Base-by-base conservation (phyloP, 2,797 vertebrate genomes). In the Pseudochirops cupreus region DNA sequence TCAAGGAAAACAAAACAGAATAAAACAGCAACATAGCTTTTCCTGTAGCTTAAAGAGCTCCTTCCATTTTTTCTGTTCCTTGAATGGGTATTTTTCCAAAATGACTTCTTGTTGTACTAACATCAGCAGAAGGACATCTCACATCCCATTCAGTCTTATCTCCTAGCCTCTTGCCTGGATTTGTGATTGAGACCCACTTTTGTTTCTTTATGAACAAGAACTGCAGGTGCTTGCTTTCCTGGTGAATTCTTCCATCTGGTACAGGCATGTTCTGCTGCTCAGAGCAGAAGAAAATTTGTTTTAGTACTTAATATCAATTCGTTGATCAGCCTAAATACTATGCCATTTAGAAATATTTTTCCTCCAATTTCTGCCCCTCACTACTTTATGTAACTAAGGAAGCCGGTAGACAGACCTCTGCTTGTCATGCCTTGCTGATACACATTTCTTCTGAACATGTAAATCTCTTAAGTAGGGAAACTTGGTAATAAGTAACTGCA, bases 381-480 rank as follows among this genome's bases (percentile, higher is more conserved):
- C n/a, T 39, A 18, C 46, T 10, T 39, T 82, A 39, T 46, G n/a
- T 82, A 39, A 82, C 62, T 74, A 74, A 33, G 33, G 5, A 67
- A 39, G 33, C 33, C 7, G 33, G 62, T 74, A 74, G 33, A 39
- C 62, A n/a, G 62, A 67, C 33, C 31, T 67, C 62, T n/a, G 33
- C 39, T 87, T 87, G 39, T 87, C 39, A 50, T 50, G 39, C 39
- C 39, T 87, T 87, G 39, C 26, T 26, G 74, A 5, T 50, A 87
- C 12, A 50, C 10, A 87, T 46, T 39, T 87, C 74, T 46, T 87
- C 21, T 87, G 39, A 46, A 62, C 16, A 67, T 95, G 39, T 91
- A 95, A 93, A 91, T 93, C 93, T 92, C 91, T 56, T 89, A 95
- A 95, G 46, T 57, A 94, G 56, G 31, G 53, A 87, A 46, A 87